Evolutionary conservation across 2,113 vertebrate species (phyloP), one percentile per base, ranked within the genome.

Genomic region (Camelus dromedarius): DNA sequence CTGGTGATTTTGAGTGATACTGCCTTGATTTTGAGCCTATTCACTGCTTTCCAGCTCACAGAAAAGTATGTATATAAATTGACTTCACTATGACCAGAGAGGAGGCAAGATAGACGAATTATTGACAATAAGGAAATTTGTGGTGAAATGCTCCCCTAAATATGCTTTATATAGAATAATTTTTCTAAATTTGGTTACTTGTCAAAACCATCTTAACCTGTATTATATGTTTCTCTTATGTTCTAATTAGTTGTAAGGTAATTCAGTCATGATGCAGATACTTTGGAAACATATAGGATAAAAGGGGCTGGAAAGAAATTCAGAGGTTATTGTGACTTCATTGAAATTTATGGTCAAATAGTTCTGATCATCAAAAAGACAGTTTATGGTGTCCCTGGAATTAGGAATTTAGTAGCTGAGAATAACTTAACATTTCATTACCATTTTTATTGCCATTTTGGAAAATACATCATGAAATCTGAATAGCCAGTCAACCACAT

Each of bases 371-470:
- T 93, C 54, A 85, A 82, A 93, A 97, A 56, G 58, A 92, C 26
- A 96, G 95, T 76, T 92, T 94, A 94, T 94, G 87, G 82, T 66
- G 24, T 96, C 7, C 46, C 48, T 58, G 70, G 70, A 95, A 64
- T 76, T 89, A 76, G 16, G 26, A 97, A 89, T 91, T 97, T 93
- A 97, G 88, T 89, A 91, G 80, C 35, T 82, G 80, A 97, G 72
- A 96, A 97, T 97, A 96, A 96, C 35, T 96, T 97, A 88, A 84
- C 28, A 82, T 94, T 97, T 77, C 87, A 97, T 97, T 96, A 96
- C 32, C 90, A 91, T 79, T 97, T 98, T 97, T 97, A 92, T 60
- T 91, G 72, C 62, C 80, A 93, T 90, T 95, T 92, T 96, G 50
- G 81, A 93, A 97, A 95, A 77, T 46, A 96, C 60, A 86, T 95